phyloP scores from a whole-genome alignment of 1,140 invertebrate genomes.

The Heliconius hermathena region DNA sequence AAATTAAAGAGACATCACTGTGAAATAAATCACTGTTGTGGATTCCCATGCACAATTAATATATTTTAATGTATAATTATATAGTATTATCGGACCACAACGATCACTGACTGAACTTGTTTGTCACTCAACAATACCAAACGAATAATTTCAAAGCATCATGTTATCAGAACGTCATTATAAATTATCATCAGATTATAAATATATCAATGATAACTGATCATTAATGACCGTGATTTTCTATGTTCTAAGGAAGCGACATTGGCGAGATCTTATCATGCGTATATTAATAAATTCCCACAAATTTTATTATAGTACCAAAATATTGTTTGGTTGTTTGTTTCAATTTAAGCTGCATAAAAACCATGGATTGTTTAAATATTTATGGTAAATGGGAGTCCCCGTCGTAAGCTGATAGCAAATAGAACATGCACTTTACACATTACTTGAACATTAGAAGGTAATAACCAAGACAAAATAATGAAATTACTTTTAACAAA shows the following conservation, averaged over 20 bases:
- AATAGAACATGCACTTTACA: background rate
- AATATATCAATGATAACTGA: constrained; percentile 52
- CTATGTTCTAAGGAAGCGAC: constrained; percentile 45
- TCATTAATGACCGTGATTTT: constrained; percentile 60
- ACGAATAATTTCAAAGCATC: constrained; percentile 47
- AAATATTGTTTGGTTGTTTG: background rate
- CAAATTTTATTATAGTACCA: constrained; percentile 4
- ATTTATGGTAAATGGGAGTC: background rate
- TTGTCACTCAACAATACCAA: constrained; percentile 25
- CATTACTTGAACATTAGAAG: too few species aligned
- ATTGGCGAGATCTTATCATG: constrained; percentile 29
- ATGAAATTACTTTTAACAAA: background rate
- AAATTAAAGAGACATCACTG: constrained; percentile 7
- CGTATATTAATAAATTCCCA: background rate
- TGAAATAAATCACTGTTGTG: background rate
- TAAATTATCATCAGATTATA: constrained; percentile 45
- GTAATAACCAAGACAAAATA: too few species aligned
- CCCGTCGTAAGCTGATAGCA: background rate
- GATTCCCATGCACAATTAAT: background rate
- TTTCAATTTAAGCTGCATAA: background rate
- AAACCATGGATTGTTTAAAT: background rate
- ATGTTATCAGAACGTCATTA: constrained; percentile 35
- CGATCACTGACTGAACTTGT: constrained; percentile 29
- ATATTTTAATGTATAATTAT: background rate
- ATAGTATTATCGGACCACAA: constrained; percentile 2